phyloP scores from a whole-genome alignment of 2,888 invertebrate genomes.

The Electrophaes corylata region DNA sequence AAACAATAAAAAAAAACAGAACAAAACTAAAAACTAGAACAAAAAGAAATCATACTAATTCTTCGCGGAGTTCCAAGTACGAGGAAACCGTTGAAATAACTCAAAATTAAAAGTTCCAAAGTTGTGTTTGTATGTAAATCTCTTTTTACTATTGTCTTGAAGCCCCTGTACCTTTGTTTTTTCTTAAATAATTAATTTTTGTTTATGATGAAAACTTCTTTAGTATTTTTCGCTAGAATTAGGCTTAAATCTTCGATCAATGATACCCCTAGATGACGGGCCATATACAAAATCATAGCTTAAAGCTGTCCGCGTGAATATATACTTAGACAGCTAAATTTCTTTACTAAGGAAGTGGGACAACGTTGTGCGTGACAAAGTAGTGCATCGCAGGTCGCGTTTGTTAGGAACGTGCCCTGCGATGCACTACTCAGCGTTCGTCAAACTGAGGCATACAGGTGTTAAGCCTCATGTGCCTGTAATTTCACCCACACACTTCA shows the following conservation, averaged over 20 bases:
- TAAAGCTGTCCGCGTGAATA: too few relatives aligned
- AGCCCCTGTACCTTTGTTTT: conserved; percentile 8
- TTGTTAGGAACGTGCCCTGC: too few relatives aligned
- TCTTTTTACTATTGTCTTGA: conserved; percentile 36
- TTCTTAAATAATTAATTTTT: background rate
- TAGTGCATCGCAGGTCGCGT: too few relatives aligned
- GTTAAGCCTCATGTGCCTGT: too few relatives aligned
- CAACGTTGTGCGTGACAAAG: too few relatives aligned
- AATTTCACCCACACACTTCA: too few relatives aligned
- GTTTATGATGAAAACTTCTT: background rate
- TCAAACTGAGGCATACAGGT: too few relatives aligned
- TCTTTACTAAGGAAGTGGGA: too few relatives aligned
- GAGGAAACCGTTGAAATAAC: conserved; percentile 36
- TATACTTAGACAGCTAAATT: too few relatives aligned
- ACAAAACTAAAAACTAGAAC: conserved; percentile 27
- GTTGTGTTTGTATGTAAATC: conserved; percentile 39
- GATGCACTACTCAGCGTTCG: too few relatives aligned
- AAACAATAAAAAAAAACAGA: conserved; percentile 21
- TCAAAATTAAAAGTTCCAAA: conserved; percentile 40
- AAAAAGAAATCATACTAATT: conserved; percentile 36
- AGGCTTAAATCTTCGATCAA: background rate
- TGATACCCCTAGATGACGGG: too few relatives aligned
- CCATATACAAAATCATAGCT: too few relatives aligned
- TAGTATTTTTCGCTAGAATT: background rate
- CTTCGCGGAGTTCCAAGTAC: conserved; percentile 20